phyloP scores from a whole-genome alignment of 2,888 invertebrate species.

The Crepidodera aurea region DNA sequence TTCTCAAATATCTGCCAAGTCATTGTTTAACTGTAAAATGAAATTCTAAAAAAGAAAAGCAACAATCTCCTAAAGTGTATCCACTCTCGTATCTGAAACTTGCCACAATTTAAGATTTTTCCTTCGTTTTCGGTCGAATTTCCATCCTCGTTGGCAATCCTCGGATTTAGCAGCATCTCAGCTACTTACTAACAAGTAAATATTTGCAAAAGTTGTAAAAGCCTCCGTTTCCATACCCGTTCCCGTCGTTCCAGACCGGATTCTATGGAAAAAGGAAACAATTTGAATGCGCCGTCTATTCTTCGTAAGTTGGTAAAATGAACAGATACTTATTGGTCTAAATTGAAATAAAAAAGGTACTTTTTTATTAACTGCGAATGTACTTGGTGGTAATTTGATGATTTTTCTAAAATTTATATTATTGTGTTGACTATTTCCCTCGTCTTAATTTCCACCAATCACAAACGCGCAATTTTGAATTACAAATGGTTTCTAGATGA shows the following conservation, averaged over 20 bases:
- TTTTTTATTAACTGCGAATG: no score
- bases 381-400: no score
- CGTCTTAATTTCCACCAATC: no score
- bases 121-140: slow-evolving; percentile 11
- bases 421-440: no score
- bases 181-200: slow-evolving; percentile 38
- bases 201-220: slow-evolving; percentile 38
- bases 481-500: no score
- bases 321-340: neutral
- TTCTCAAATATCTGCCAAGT: no score
- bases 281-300: slow-evolving; percentile 19
- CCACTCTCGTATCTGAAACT: neutral
- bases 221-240: slow-evolving; percentile 24
- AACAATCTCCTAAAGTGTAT: neutral
- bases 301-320: neutral
- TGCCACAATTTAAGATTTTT: slow-evolving; percentile 13
- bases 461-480: no score
- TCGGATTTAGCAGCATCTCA: slow-evolving; percentile 29
- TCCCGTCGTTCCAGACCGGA: slow-evolving; percentile 4
- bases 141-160: slow-evolving; percentile 3
- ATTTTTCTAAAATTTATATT: no score
- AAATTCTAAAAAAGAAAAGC: no score
- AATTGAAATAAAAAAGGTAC: slow-evolving; percentile 5
- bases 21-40: no score
- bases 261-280: slow-evolving; percentile 19